Percentiles rank a stretch among this genome's conserved stretches.
phyloP scores from a whole-genome alignment of 2,888 invertebrate species.

The Netelia fuscicornis region DNA sequence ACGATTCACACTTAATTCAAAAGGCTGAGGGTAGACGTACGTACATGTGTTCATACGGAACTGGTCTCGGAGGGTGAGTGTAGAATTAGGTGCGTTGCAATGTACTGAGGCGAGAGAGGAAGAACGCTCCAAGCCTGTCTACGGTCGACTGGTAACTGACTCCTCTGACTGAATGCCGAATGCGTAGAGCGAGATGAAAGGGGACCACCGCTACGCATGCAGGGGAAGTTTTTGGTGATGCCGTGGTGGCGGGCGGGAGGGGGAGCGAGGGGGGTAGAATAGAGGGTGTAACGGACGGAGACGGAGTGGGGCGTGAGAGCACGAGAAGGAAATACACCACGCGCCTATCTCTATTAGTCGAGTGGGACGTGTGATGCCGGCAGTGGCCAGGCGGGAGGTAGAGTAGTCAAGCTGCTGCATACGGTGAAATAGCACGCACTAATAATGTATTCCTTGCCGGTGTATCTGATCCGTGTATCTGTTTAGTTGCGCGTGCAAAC shows the following conservation, averaged over 20 bases:
- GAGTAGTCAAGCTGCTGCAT: constrained; percentile 70
- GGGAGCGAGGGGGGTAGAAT: constrained; percentile 68
- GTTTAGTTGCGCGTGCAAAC: constrained; percentile 9
- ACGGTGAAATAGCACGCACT: constrained; percentile 45
- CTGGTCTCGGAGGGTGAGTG: constrained; percentile 36
- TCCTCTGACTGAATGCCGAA: constrained; percentile 83
- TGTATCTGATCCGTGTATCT: constrained; percentile 33
- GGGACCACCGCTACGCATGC: constrained; percentile 83
- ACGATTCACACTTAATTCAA: background rate
- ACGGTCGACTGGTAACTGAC: constrained; percentile 84
- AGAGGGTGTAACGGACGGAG: constrained; percentile 83
- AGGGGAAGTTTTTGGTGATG: constrained; percentile 83
- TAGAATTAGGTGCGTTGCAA: constrained; percentile 34
- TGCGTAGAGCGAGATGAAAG: constrained; percentile 83
- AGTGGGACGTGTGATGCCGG: constrained; percentile 80
- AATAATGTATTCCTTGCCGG: constrained; percentile 12
- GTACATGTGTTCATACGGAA: constrained; percentile 49
- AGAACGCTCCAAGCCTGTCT: constrained; percentile 79
- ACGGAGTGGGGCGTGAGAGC: constrained; percentile 71
- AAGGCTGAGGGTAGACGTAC: constrained; percentile 52
- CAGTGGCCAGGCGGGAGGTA: constrained; percentile 71
- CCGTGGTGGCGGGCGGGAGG: constrained; percentile 73
- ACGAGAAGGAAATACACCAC: constrained; percentile 78
- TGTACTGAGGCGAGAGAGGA: constrained; percentile 50
- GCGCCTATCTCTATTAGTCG: constrained; percentile 84